A percentile compares a stretch with the other conserved stretches of the same genome.
phyloP scores from a whole-genome alignment of 30 jellyfish, hydroid and myxozoan genomes.

The Nemopilema nomurai region DNA sequence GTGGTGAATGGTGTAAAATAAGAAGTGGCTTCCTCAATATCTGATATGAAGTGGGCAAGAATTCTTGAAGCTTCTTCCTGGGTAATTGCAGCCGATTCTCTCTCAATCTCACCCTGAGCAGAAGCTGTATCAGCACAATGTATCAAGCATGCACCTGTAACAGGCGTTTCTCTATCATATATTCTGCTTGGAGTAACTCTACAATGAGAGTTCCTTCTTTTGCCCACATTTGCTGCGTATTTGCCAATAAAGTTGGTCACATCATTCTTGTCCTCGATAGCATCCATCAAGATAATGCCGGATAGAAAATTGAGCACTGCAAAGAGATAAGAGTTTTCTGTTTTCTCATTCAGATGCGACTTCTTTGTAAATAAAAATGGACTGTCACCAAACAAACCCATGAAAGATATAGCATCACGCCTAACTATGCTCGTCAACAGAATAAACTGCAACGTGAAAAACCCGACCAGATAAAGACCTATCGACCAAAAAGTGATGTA shows the following conservation, averaged over 20 bases:
- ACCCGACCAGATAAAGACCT: slow-evolving; percentile 75
- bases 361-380: slow-evolving; percentile 42
- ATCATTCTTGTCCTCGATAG: slow-evolving; percentile 40
- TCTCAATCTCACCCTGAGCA: neutral
- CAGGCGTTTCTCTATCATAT: slow-evolving; percentile 41
- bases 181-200: slow-evolving; percentile 38
- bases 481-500: slow-evolving; percentile 58
- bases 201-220: neutral
- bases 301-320: neutral
- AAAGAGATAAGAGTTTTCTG: slow-evolving; percentile 1
- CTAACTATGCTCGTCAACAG: slow-evolving; percentile 61
- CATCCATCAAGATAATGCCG: slow-evolving; percentile 53
- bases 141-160: neutral
- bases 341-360: slow-evolving; percentile 45
- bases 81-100: slow-evolving; percentile 19
- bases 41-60: slow-evolving; percentile 64
- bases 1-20: slow-evolving; percentile 71
- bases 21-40: slow-evolving; percentile 56
- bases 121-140: neutral
- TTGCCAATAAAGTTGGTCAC: slow-evolving; percentile 43
- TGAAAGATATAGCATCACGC: slow-evolving; percentile 62
- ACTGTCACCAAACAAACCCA: slow-evolving; percentile 73
- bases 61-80: slow-evolving; percentile 76
- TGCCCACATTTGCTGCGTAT: slow-evolving; percentile 14
- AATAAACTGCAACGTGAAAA: slow-evolving; percentile 69